A percentile compares a stretch with the other conserved stretches of the same genome.
These are phyloP conservation scores for Tenebrio molitor DNA, from an alignment of 1,140 invertebrate species.

Conservation along the genomic window DNA sequence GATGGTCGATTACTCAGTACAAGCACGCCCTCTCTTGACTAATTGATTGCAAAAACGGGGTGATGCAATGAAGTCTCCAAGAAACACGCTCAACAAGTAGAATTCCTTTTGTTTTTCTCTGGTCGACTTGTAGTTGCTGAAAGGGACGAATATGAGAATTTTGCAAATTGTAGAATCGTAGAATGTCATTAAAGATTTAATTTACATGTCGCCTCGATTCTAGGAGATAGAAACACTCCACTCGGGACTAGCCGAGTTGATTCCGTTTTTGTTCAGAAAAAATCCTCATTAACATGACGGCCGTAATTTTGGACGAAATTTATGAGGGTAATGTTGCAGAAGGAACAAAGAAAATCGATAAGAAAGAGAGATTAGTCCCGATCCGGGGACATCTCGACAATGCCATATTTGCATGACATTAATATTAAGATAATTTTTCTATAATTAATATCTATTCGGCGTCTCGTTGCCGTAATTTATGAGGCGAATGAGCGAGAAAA, in stretches of 20 bases:
- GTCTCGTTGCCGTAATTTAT: constrained; percentile 13
- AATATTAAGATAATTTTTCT: constrained; percentile 34
- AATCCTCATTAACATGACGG: neutral
- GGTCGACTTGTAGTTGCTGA: constrained; percentile 82
- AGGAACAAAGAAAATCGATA: constrained; percentile 45
- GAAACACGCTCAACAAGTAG: constrained; percentile 85
- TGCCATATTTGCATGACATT: constrained; percentile 13
- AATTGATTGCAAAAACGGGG: constrained; percentile 82
- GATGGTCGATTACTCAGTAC: constrained; percentile 62
- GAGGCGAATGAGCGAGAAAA: neutral
- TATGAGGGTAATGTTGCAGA: constrained; percentile 28
- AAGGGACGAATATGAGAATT: constrained; percentile 60
- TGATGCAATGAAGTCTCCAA: constrained; percentile 85
- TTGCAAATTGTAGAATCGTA: too few species aligned
- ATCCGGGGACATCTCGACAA: constrained; percentile 12
- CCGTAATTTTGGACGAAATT: constrained; percentile 23
- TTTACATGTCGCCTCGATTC: too few species aligned
- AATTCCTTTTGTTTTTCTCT: constrained; percentile 81
- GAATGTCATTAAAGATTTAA: too few species aligned
- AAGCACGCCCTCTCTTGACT: constrained; percentile 75
- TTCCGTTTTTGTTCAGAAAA: too few species aligned
- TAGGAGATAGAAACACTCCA: too few species aligned
- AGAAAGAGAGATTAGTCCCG: constrained; percentile 29
- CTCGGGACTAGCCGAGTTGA: too few species aligned
- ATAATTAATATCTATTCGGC: constrained; percentile 8